Conservation (phyloP, 2,888 invertebrate genomes). For the Epirrhoe tristata region DNA sequence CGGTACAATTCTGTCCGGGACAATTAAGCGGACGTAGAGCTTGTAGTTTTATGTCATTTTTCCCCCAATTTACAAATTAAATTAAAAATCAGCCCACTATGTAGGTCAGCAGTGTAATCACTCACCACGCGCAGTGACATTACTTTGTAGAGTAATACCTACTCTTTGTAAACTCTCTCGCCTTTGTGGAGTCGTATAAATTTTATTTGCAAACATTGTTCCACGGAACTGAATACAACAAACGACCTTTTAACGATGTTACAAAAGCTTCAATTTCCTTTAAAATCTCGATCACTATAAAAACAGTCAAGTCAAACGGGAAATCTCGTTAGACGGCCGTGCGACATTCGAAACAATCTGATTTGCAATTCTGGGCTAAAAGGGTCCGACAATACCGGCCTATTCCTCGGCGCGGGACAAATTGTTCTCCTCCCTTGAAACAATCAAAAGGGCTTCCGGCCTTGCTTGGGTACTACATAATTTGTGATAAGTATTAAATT, state of each 20-base stretch:
- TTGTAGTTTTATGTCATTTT: conserved; percentile 29
- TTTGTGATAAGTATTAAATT: background rate
- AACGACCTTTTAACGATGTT: conserved; percentile 9
- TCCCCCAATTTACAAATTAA: conserved; percentile 16
- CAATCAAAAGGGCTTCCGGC: conserved; percentile 53
- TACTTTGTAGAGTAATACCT: conserved; percentile 11
- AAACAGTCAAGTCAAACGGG: conserved; percentile 39
- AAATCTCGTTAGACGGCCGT: conserved; percentile 53
- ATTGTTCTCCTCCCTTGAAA: conserved; percentile 54
- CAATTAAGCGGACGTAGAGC: conserved; percentile 25
- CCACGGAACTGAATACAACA: conserved; percentile 4
- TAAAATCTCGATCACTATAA: conserved; percentile 37
- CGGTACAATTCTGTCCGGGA: conserved; percentile 28
- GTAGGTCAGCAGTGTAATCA: conserved; percentile 13
- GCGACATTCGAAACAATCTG: conserved; percentile 60
- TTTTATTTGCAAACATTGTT: background rate
- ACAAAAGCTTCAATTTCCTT: conserved; percentile 28
- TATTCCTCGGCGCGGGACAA: conserved; percentile 41
- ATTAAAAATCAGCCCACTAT: conserved; percentile 11
- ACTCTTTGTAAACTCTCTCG: background rate
- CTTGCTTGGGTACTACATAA: conserved; percentile 13
- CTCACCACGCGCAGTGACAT: conserved; percentile 2
- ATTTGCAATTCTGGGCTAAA: conserved; percentile 67
- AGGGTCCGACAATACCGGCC: conserved; percentile 51
- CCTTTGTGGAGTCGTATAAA: background rate